Evolutionary conservation across 2,113 vertebrate species (phyloP).

Genomic region (Periophthalmus modestus): DNA sequence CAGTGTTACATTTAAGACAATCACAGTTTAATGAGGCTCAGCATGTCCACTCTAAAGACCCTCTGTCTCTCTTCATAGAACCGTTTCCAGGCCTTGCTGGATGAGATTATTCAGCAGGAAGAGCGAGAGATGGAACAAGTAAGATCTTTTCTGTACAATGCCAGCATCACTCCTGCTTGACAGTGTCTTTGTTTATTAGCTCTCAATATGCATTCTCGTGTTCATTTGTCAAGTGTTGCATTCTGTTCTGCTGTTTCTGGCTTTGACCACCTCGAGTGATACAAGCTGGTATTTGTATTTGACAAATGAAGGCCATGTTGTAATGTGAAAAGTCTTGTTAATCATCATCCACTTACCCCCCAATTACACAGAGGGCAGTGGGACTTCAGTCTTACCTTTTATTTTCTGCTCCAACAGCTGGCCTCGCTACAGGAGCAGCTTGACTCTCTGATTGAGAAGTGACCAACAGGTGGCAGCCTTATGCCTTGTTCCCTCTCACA

Average conservation of each 20-base stretch:
- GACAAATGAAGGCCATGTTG: conserved; percentile 47
- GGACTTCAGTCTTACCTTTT: conserved; percentile 58
- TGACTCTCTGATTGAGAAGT: conserved; percentile 94
- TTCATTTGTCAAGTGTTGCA: conserved; percentile 8
- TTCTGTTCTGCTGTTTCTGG: conserved; percentile 13
- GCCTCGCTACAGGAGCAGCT: conserved; percentile 94
- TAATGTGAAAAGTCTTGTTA: conserved; percentile 55
- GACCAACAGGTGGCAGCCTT: conserved; percentile 74
- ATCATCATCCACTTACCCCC: conserved; percentile 68
- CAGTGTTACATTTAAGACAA: conserved; percentile 47
- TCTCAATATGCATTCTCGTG: conserved; percentile 22
- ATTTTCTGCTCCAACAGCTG: conserved; percentile 78
- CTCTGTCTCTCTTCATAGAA: conserved; percentile 77
- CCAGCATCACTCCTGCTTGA: conserved; percentile 8
- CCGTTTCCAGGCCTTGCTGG: conserved; percentile 91
- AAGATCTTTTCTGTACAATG: conserved; percentile 45
- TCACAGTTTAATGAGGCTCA: conserved; percentile 58
- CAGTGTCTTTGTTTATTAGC: conserved; percentile 26
- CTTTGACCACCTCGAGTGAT: conserved; percentile 23
- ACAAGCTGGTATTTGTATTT: conserved; percentile 47
- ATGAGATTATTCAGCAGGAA: conserved; percentile 95
- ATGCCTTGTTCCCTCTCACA: conserved; percentile 22
- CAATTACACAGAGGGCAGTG: conserved; percentile 58
- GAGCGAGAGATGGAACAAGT: conserved; percentile 95
- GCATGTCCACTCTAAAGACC: conserved; percentile 46